Evolutionary conservation across 2,797 vertebrate genomes (phyloP), one percentile per base, ranked within the genome.

Genomic region (Sparidentex hasta): DNA sequence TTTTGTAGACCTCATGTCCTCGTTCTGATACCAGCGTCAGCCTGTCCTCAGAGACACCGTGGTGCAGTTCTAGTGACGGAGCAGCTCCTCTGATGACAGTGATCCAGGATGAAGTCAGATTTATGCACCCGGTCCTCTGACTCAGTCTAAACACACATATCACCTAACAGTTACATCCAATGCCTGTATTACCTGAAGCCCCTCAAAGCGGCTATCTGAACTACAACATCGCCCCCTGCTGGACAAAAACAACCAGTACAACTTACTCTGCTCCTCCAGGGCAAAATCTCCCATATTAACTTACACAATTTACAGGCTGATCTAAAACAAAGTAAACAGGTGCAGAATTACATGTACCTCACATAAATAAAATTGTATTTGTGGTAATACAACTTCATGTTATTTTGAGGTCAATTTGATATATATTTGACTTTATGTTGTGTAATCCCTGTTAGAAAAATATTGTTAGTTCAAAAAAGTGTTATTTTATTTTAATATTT

Each of bases 191-290:
- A 12, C 44, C 5, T 3, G 65, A 38, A 50, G 51, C 27, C 23
- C 18, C 4, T 1, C 3, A 55, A 54, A 61, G 2, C 21, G 18
- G 20, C 50, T 9, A 87, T 91, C 43, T 65, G 80, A 90, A 90
- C 62, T 81, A 83, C 91, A 93, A 89, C 65, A 87, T 17, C 81
- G 16, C 75, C 90, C 87, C 90, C 94, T 92, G 86, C 91, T 92
- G 94, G 91, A 68, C 12, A 33, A 5, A 80, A n/a, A 0, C 2
- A 50, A 21, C 33, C 41, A 91, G 57, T 85, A 90, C 93, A 91
- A 64, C n/a, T 1, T 0, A 0, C 7, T 5, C 29, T 56, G 33
- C 11, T 17, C 2, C 11, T 47, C 63, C n/a, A 23, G 4, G 23
- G 47, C 17, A 56, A 33, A 48, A 57, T 8, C 18, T 33, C 33